A percentile compares a stretch with the other conserved stretches of the same genome.
phyloP scores from a whole-genome alignment of 2,888 invertebrate species.

The Coecobrya sp. region DNA sequence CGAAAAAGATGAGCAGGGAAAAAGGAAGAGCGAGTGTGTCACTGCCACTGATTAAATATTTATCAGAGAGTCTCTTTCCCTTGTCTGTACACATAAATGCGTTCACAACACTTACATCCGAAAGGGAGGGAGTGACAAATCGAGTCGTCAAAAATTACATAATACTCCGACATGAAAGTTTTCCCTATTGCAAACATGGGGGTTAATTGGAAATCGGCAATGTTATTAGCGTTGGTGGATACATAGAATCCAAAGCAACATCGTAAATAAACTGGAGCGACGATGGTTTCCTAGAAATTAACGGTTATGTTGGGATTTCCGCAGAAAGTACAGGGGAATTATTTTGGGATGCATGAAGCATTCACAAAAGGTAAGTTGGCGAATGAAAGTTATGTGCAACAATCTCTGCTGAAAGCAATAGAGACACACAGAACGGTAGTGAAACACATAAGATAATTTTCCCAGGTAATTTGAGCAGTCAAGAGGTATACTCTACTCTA shows the following conservation, averaged over 20 bases:
- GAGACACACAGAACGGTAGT: no score
- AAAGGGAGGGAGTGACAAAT: background rate
- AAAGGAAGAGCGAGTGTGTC: background rate
- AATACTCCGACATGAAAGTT: background rate
- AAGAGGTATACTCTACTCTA: no score
- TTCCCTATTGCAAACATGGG: constrained; percentile 60
- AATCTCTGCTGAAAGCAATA: background rate
- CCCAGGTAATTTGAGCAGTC: no score
- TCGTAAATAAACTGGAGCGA: background rate
- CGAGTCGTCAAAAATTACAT: background rate
- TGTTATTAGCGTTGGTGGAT: background rate
- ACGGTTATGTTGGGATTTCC: constrained; percentile 8
- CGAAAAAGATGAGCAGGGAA: background rate
- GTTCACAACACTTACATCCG: background rate
- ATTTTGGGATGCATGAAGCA: background rate
- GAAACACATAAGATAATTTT: no score
- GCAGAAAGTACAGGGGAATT: background rate
- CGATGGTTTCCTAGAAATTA: background rate
- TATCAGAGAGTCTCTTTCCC: background rate
- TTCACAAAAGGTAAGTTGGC: no score
- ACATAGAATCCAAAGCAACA: background rate
- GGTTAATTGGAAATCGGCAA: constrained; percentile 71
- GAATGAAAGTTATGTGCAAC: background rate
- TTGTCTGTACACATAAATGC: background rate
- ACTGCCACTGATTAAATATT: constrained; percentile 23